phyloP scores from a whole-genome alignment of 2,888 invertebrate species.

The Prosapia bicincta region DNA sequence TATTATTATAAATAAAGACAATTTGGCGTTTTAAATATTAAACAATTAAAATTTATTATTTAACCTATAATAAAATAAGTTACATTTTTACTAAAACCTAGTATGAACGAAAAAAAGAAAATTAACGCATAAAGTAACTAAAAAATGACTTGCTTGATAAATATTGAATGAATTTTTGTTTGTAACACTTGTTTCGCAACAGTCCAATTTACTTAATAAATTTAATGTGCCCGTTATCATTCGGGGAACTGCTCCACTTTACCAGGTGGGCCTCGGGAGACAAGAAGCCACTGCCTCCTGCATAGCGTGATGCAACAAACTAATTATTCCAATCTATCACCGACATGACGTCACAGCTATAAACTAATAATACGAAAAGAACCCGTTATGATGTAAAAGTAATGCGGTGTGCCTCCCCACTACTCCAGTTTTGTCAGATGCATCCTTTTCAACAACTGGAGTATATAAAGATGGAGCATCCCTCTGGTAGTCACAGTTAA shows the following conservation, averaged over 20 bases:
- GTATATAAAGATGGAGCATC: background rate
- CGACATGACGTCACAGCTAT: background rate
- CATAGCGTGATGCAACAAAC: background rate
- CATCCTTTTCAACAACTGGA: background rate
- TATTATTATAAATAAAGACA: no score
- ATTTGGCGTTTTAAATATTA: no score
- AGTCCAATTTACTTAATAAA: no score
- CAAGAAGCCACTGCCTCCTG: background rate
- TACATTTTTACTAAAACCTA: no score
- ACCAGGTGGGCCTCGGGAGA: background rate
- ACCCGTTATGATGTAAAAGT: background rate
- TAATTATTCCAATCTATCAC: background rate
- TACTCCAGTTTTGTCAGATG: background rate
- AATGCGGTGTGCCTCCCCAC: background rate
- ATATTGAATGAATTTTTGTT: no score
- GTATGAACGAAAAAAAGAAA: no score
- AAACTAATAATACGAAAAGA: background rate
- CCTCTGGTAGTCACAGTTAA: background rate
- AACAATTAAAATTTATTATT: no score
- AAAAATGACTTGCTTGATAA: no score
- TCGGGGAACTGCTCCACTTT: background rate
- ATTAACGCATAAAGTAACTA: no score
- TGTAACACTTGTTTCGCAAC: no score
- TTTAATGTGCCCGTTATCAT: background rate
- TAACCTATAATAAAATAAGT: no score